Evolutionary conservation across 2,113 vertebrate genomes (phyloP).

Genomic region (Chloebia gouldiae): DNA sequence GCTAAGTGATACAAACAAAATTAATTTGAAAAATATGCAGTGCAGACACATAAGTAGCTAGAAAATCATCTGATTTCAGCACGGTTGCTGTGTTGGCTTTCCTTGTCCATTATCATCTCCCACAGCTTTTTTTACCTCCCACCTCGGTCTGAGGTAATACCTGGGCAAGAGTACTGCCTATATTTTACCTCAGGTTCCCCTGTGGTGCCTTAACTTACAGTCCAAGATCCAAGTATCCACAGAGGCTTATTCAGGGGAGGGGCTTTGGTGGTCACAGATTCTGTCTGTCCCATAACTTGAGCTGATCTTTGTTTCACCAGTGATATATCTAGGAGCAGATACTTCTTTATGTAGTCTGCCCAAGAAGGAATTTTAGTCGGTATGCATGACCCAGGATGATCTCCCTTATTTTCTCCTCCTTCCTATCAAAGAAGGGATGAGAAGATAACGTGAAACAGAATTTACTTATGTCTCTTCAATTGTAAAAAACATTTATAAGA

Average conservation of each 20-base stretch:
- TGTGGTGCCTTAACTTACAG: neutral
- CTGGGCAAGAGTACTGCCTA: neutral
- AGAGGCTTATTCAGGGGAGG: neutral
- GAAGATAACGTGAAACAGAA: neutral
- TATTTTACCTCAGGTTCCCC: neutral
- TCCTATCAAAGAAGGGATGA: neutral
- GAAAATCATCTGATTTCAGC: neutral
- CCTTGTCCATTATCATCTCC: neutral
- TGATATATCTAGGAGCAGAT: neutral
- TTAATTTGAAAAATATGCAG: neutral
- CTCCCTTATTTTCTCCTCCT: neutral
- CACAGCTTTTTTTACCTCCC: neutral
- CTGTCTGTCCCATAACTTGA: neutral
- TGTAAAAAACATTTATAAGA: neutral
- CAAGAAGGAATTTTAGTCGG: neutral
- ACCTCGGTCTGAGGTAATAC: rapidly evolving
- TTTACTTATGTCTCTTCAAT: neutral
- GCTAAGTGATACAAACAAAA: neutral
- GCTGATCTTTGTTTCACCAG: neutral
- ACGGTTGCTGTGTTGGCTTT: neutral
- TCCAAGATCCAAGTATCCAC: neutral
- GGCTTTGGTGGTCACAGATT: neutral
- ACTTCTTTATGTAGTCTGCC: neutral
- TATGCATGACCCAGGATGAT: neutral
- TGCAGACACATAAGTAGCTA: neutral